phyloP scores from a whole-genome alignment of 2,888 invertebrate genomes.

The Eupithecia tripunctaria region DNA sequence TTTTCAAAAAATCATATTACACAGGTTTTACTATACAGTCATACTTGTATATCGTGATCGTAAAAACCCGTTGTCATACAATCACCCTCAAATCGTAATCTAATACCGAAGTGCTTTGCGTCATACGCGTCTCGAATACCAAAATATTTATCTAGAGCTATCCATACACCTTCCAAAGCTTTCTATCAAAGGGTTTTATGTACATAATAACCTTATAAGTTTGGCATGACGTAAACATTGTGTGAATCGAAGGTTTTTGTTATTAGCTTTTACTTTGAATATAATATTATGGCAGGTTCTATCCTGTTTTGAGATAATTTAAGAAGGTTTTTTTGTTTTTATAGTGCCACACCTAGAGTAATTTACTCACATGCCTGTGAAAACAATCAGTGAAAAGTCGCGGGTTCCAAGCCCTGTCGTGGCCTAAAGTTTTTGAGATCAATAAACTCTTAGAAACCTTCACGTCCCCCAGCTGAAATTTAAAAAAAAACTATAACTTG shows the following conservation, averaged over 20 bases:
- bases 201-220: constrained; percentile 27
- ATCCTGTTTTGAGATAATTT: too few relatives aligned
- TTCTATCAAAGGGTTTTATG: constrained; percentile 35
- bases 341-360: too few relatives aligned
- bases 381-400: too few relatives aligned
- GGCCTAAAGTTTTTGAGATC: too few relatives aligned
- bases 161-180: constrained; percentile 35
- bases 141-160: constrained; percentile 39
- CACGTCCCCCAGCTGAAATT: not conserved
- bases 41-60: constrained; percentile 1
- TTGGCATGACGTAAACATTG: constrained; percentile 37
- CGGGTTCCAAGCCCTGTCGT: too few relatives aligned
- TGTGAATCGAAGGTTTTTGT: not conserved
- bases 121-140: constrained; percentile 26
- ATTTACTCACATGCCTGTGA: too few relatives aligned
- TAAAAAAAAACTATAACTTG: not conserved
- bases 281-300: too few relatives aligned
- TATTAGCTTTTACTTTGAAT: not conserved
- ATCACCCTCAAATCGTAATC: constrained; percentile 25
- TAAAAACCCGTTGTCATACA: constrained; percentile 26
- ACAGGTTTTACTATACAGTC: constrained; percentile 1
- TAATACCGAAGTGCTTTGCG: constrained; percentile 31
- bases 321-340: too few relatives aligned
- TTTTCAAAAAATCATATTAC: not conserved
- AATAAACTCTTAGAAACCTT: too few relatives aligned